Conservation (phyloP, 2,888 invertebrate species). For the Sminthurides aquaticus region DNA sequence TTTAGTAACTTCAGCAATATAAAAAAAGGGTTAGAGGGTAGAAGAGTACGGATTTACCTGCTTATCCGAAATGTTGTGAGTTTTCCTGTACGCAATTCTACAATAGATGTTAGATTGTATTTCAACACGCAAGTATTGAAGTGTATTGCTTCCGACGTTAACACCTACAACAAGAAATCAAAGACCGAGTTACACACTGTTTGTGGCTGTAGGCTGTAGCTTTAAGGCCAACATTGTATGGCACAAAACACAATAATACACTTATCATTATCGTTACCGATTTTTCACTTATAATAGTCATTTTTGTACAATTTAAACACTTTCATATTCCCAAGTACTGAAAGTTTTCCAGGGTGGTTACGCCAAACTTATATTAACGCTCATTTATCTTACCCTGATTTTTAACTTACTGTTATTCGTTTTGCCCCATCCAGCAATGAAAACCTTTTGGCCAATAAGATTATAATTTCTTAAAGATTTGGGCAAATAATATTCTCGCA, state of each 20-base stretch:
- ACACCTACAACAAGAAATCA: background rate
- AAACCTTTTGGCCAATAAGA: constrained; percentile 11
- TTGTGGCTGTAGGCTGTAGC: background rate
- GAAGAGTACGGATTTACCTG: constrained; percentile 25
- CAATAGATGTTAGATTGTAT: constrained; percentile 31
- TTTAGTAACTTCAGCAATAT: too few relatives aligned
- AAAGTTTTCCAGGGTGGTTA: too few relatives aligned
- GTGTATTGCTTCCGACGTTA: constrained; percentile 27
- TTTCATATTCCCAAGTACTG: too few relatives aligned
- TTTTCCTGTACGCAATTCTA: constrained; percentile 23
- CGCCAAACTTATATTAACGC: too few relatives aligned
- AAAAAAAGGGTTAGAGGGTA: too few relatives aligned
- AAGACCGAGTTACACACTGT: background rate
- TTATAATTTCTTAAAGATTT: constrained; percentile 17
- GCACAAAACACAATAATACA: background rate
- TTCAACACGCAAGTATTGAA: constrained; percentile 34
- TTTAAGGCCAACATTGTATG: background rate
- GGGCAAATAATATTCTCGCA: constrained; percentile 28
- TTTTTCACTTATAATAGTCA: too few relatives aligned
- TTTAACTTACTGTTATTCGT: constrained; percentile 25
- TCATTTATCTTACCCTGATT: too few relatives aligned
- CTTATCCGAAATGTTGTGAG: constrained; percentile 22
- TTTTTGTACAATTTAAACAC: too few relatives aligned
- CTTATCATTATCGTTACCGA: background rate
- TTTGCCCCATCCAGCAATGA: constrained; percentile 44